Evolutionary conservation across 2,888 invertebrate species (phyloP), one percentile per base, ranked within the genome.

Genomic region (Cacoxenus indagator): DNA sequence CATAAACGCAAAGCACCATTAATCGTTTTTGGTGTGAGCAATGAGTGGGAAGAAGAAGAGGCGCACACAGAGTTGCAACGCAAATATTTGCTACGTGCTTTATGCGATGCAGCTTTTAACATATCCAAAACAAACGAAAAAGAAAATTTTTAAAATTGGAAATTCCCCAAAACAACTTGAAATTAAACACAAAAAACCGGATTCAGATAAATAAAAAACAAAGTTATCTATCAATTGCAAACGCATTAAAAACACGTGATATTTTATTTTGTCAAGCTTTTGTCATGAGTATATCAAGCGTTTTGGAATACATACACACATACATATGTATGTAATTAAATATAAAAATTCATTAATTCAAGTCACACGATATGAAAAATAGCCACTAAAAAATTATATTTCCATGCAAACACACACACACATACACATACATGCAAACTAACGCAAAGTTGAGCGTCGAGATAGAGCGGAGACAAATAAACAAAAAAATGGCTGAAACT

Each of bases 151-250:
- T 1, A 17, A 55, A 55, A 61, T 29, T 57, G 57, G 57, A 57
- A 57, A 11, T 57, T 57, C 57, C 54, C 54, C n/a, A 61, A 61
- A 61, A 61, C n/a, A n/a, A n/a, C n/a, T n/a, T n/a, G n/a, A n/a
- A n/a, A n/a, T n/a, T n/a, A n/a, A 37, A 19, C 17, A 45, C 24
- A 43, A 24, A 26, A 62, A 62, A 62, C 61, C 61, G 61, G 61
- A 45, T 45, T 31, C 19, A 14, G 45, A 43, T 62, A 24, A n/a
- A 22, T 45, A 45, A 62, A 24, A 24, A 24, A 62, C 24, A 43
- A 43, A 45, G 22, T 22, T 9, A 51, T 9, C 22, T 5, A 51
- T 9, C 51, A 24, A 37, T 8, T 22, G 45, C 11, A 45, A 8
- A 43, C 24, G 19, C 43, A 24, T 62, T 43, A 37, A 45, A 62